Conservation (phyloP, 1,140 invertebrate species). For the Eulimnadia texana region DNA sequence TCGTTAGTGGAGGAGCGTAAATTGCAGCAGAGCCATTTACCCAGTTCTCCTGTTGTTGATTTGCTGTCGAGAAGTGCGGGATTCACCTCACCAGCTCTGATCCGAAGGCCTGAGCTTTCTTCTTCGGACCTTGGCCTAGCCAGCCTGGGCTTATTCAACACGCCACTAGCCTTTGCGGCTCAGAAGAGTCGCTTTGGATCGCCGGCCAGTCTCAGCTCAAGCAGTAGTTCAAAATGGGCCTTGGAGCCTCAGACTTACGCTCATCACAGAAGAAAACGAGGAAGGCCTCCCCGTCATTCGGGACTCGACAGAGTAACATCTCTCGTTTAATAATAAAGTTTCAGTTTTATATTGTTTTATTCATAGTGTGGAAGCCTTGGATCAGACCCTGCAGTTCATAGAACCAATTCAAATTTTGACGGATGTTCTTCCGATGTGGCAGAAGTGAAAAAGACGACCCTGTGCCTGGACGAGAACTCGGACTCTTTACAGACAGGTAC, state of each 20-base stretch:
- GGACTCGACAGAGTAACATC: neutral
- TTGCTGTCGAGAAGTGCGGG: neutral
- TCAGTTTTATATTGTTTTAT: neutral
- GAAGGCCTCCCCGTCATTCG: slow-evolving; percentile 7
- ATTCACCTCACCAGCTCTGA: neutral
- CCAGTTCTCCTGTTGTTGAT: neutral
- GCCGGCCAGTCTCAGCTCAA: slow-evolving; percentile 1
- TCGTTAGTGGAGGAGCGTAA: slow-evolving; percentile 3
- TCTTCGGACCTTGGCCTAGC: slow-evolving; percentile 2
- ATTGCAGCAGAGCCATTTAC: neutral
- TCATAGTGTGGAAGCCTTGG: neutral
- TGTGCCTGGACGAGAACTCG: neutral
- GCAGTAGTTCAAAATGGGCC: slow-evolving; percentile 5
- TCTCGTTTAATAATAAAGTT: neutral
- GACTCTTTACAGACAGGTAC: neutral
- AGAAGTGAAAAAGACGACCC: neutral
- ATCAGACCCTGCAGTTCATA: neutral
- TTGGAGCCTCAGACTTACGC: slow-evolving; percentile 5
- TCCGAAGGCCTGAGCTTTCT: neutral
- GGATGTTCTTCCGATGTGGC: neutral
- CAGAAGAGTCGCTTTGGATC: neutral
- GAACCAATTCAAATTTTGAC: too few species aligned
- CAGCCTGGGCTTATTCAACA: slow-evolving; percentile 7
- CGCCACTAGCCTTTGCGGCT: neutral
- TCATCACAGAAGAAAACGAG: slow-evolving; percentile 7